phyloP scores from a whole-genome alignment of 2,113 vertebrate genomes.

The Sebastes schlegelii region DNA sequence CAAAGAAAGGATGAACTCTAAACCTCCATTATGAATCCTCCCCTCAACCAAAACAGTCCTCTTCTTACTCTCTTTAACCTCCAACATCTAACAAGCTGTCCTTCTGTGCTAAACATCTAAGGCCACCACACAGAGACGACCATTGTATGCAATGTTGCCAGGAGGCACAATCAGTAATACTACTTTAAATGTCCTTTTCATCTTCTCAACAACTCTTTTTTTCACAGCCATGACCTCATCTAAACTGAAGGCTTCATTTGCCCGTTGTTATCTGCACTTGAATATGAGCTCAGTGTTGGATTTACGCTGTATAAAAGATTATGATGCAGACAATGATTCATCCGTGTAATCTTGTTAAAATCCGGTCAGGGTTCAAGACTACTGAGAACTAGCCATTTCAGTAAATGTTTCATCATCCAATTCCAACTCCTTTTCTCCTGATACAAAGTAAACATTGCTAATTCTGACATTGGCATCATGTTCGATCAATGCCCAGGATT shows the following conservation, averaged over 20 bases:
- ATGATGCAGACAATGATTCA: conserved; percentile 12
- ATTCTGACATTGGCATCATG: not conserved
- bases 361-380: not conserved
- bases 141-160: conserved; percentile 11
- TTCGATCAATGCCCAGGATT: not conserved
- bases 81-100: not conserved
- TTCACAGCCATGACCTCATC: not conserved
- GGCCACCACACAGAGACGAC: not conserved
- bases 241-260: not conserved
- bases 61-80: not conserved
- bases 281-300: not conserved
- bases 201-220: not conserved
- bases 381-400: not conserved
- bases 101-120: not conserved
- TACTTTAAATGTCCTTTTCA: not conserved
- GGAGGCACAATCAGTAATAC: not conserved
- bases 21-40: conserved; percentile 6
- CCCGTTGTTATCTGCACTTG: not conserved
- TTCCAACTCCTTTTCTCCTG: not conserved
- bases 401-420: not conserved
- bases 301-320: conserved; percentile 1
- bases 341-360: not conserved
- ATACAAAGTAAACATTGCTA: not conserved
- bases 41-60: not conserved
- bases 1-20: not conserved